Percentiles rank a stretch among this genome's conserved stretches.
These are phyloP conservation scores for Hypomesus transpacificus DNA, from an alignment of 2,113 vertebrate species.

Conservation along the genomic window DNA sequence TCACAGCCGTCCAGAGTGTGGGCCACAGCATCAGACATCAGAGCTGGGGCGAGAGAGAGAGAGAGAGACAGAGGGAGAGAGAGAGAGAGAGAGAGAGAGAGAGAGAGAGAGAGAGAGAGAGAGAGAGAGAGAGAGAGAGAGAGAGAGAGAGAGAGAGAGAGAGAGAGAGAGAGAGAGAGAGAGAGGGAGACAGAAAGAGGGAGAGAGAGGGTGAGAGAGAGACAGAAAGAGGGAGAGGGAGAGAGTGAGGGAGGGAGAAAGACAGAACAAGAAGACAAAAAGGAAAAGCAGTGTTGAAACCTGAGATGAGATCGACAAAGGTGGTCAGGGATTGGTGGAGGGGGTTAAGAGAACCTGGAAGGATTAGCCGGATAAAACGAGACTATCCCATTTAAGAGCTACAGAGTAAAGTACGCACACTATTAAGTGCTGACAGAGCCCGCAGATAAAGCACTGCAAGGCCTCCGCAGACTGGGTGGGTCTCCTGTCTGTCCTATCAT, in stretches of 20 bases:
- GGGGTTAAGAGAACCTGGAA: not conserved
- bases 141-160: not conserved
- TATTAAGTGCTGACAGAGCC: constrained; percentile 8
- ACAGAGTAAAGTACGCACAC: not conserved
- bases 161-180: not conserved
- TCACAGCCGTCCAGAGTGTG: constrained; percentile 96
- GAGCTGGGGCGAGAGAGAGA: constrained; percentile 52
- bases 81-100: not conserved
- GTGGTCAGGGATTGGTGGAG: not conserved
- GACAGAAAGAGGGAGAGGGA: not conserved
- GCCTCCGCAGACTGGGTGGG: not conserved
- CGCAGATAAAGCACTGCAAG: not conserved
- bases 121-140: not conserved
- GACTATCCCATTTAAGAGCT: not conserved
- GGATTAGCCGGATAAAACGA: not conserved
- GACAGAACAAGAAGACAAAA: not conserved
- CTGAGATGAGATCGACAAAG: too few species aligned
- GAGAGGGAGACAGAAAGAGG: not conserved
- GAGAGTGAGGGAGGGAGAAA: not conserved
- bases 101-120: not conserved
- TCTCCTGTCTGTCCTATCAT: too few species aligned
- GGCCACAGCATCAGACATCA: constrained; percentile 94
- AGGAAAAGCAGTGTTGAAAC: not conserved
- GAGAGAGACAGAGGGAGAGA: not conserved
- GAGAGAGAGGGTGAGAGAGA: too few species aligned